Evolutionary conservation across 2,797 vertebrate species (phyloP).

Genomic region (Hoplostethus mediterraneus): DNA sequence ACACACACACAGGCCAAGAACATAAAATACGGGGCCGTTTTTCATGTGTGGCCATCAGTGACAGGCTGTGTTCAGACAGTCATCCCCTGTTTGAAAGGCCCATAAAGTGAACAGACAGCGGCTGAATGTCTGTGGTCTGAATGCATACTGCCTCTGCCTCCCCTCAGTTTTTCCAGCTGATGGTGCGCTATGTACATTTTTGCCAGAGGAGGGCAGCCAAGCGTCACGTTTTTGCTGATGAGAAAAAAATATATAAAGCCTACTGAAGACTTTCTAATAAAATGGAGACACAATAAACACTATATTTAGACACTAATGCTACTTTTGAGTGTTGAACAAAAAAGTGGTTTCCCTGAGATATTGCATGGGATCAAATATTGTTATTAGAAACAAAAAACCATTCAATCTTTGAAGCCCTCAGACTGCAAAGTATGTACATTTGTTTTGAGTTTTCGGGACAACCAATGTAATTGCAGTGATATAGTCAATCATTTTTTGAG

Average conservation of each 20-base stretch:
- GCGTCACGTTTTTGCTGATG: constrained; percentile 14
- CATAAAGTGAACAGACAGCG: constrained; percentile 56
- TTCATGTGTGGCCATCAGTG: constrained; percentile 33
- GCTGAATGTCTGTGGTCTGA: constrained; percentile 56
- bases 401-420: no score
- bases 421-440: no score
- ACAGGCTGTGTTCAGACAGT: constrained; percentile 43
- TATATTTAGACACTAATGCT: not conserved
- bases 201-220: constrained; percentile 72
- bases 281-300: not conserved
- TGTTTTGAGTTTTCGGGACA: no score
- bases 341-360: no score
- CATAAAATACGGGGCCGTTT: constrained; percentile 24
- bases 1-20: not conserved
- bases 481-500: not conserved
- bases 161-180: constrained; percentile 48
- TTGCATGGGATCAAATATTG: no score
- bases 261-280: not conserved
- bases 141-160: constrained; percentile 27
- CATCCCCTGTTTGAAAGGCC: constrained; percentile 30
- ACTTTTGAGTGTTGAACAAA: no score
- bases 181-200: constrained; percentile 28
- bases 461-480: no score
- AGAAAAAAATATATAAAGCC: not conserved
- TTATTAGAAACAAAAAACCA: no score